Base-by-base conservation (phyloP, 1,140 invertebrate species). In the Chymomyza costata region DNA sequence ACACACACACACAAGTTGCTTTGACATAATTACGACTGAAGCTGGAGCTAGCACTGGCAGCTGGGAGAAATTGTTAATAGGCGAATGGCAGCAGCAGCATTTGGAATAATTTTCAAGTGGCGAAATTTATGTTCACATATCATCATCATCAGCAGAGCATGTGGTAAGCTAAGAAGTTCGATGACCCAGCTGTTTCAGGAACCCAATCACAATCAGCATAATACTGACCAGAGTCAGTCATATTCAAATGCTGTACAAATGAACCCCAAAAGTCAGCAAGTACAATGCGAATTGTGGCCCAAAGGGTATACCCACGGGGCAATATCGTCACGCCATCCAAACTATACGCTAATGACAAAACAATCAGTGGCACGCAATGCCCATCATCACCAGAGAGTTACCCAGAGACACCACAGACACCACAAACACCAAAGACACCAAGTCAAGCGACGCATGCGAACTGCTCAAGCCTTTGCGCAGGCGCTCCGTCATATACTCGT, bases 291-390 rank as follows among this genome's bases (percentile, higher is more conserved):
- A 8, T 25, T 25, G 56, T 52, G 56, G 61, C 56, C 54, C n/a
- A 25, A 25, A 25, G 21, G 3, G 15, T 25, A 25, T 44, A 41
- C 39, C 49, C 60, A 50, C 16, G 13, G 51, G 34, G 30, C 21
- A 15, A 50, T 10, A n/a, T 31, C 17, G 32, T 34, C 32, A 8
- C 21, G 32, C n/a, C 13, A 3, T 28, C n/a, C 3, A 34, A 34
- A 14, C 8, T 66, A 56, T 61, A 63, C 56, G 65, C 71, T 78
- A 78, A 78, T 80, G 73, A 80, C 73, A 78, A 80, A 57, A 80
- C 63, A 80, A 78, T 78, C 73, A 63, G 50, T 54, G 47, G 50
- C 50, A 63, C 46, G 54, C 66, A 34, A 41, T 43, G 47, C 62
- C 44, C 17, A 43, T 17, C 13, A n/a, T 18, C 1, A 18, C 10